These are phyloP conservation scores for Spea bombifrons DNA, from an alignment of 2,113 vertebrate species.

Conservation along the genomic window DNA sequence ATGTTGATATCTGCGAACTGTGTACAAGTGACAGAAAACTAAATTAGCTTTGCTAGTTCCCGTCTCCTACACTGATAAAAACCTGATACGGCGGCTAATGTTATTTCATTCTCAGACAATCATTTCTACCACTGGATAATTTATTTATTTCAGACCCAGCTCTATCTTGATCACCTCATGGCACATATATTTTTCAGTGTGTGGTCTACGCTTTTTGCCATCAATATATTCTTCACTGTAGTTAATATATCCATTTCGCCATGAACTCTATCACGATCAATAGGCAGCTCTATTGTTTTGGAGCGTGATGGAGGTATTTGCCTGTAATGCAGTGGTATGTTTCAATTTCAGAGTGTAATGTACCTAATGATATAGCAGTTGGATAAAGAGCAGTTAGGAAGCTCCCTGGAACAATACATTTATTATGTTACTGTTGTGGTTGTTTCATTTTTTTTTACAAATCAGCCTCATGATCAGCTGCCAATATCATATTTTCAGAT, in stretches of 20 bases:
- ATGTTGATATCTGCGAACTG: conserved; percentile 34
- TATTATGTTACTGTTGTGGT: conserved; percentile 1
- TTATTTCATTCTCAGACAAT: conserved; percentile 32
- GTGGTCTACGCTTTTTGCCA: conserved; percentile 25
- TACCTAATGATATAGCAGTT: conserved; percentile 18
- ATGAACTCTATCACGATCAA: conserved; percentile 28
- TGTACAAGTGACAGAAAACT: conserved; percentile 42
- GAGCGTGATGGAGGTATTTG: conserved; percentile 29
- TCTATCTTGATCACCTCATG: conserved; percentile 33
- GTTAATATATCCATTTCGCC: conserved; percentile 24
- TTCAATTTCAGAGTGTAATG: conserved; percentile 25
- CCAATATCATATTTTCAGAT: conserved; percentile 5
- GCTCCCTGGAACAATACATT: background rate
- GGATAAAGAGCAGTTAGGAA: background rate
- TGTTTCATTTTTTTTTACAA: background rate
- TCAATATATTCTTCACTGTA: conserved; percentile 17
- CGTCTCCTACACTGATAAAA: conserved; percentile 34
- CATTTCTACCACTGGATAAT: conserved; percentile 30
- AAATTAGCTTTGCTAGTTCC: conserved; percentile 41
- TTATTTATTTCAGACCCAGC: conserved; percentile 18
- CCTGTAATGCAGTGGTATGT: conserved; percentile 22
- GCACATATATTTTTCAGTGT: conserved; percentile 30
- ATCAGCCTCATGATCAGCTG: background rate
- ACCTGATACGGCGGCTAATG: conserved; percentile 21
- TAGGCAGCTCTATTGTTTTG: conserved; percentile 26